Evolutionary conservation across 2,797 vertebrate species (phyloP).

Genomic region (Lepidocolaptes lacrymiger): DNA sequence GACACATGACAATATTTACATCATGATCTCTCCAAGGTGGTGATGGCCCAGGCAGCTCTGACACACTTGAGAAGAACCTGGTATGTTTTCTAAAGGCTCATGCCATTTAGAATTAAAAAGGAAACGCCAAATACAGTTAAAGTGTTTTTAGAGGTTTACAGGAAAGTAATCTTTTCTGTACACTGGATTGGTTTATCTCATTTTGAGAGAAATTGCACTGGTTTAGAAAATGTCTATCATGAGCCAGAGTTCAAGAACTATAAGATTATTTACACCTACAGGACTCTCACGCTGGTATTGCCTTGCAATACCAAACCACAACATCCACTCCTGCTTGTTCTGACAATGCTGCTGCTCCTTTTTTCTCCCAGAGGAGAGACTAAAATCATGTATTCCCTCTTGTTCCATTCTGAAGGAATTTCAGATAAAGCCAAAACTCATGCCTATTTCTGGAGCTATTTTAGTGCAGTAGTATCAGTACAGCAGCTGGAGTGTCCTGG

Average conservation of each 20-base stretch:
- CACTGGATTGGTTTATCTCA: background rate
- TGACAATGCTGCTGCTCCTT: conserved; percentile 21
- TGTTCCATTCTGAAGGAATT: background rate
- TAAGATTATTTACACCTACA: background rate
- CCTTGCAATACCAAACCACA: background rate
- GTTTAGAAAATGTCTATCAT: background rate
- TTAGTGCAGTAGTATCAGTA: background rate
- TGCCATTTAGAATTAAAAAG: background rate
- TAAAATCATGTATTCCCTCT: background rate
- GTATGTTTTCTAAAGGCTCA: background rate
- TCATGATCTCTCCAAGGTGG: background rate
- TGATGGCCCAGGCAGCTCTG: background rate
- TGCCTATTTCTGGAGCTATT: conserved; percentile 14
- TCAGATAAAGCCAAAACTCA: background rate
- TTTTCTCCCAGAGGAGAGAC: background rate
- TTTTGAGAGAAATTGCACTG: background rate
- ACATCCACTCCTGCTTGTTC: background rate
- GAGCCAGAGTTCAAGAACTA: background rate
- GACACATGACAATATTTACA: background rate
- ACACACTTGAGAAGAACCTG: background rate
- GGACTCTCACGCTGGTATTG: background rate
- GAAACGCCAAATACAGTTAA: background rate
- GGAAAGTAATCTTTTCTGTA: background rate
- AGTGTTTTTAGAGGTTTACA: background rate
- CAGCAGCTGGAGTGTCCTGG: background rate